phyloP scores from a whole-genome alignment of 53 echinoderm and acorn worm genomes.

The Holothuria scabra region DNA sequence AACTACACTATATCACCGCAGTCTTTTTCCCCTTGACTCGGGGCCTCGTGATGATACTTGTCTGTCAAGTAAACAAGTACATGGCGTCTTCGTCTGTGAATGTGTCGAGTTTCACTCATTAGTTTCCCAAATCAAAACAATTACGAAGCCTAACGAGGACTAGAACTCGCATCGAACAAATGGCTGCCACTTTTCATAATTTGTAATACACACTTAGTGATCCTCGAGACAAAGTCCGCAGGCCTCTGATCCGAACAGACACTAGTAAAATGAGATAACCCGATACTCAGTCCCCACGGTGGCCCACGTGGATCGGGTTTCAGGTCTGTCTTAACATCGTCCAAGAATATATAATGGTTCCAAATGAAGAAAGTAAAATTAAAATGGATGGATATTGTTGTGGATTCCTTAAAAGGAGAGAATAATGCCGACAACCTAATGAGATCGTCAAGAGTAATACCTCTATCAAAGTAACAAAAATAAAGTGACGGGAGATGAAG shows the following conservation, averaged over 20 bases:
- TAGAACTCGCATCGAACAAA: constrained; percentile 14
- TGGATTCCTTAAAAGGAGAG: background rate
- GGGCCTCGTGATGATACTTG: constrained; percentile 8
- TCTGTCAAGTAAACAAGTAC: constrained; percentile 47
- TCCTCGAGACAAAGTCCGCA: constrained; percentile 8
- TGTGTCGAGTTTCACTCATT: constrained; percentile 47
- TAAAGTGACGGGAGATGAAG: too few species aligned
- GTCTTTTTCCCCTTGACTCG: background rate
- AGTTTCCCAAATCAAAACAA: constrained; percentile 40
- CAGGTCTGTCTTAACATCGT: constrained; percentile 4
- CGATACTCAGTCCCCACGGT: constrained; percentile 29
- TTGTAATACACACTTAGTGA: constrained; percentile 31
- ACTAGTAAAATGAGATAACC: constrained; percentile 13
- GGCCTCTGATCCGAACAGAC: constrained; percentile 32
- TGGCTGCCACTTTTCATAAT: constrained; percentile 44
- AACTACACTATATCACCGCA: background rate
- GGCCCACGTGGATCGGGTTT: constrained; percentile 9
- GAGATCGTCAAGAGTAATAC: background rate
- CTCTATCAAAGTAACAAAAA: too few species aligned
- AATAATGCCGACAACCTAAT: constrained; percentile 20
- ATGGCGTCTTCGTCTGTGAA: constrained; percentile 34
- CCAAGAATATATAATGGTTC: constrained; percentile 17
- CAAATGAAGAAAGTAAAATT: background rate
- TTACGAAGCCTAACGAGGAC: constrained; percentile 42
- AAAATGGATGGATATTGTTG: constrained; percentile 8